Evolutionary conservation across 2,888 invertebrate species (phyloP).

Genomic region (Tetragonula carbonaria): DNA sequence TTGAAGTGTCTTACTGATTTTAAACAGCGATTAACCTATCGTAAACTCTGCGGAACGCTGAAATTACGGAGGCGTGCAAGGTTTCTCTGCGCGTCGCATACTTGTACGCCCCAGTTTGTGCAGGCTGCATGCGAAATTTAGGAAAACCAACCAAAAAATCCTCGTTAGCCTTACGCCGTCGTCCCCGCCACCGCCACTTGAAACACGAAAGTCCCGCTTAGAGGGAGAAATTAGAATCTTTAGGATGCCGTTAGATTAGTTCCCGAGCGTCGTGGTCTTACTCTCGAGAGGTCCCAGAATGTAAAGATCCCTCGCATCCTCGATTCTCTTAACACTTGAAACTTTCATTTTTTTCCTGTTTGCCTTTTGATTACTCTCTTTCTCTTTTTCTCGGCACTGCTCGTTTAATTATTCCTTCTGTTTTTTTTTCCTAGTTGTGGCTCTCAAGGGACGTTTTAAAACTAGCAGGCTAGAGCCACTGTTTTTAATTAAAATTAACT

Average conservation of each 20-base stretch:
- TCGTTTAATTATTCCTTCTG: background rate
- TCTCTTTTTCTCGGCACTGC: background rate
- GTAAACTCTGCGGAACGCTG: background rate
- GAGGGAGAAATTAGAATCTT: background rate
- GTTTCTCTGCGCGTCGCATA: background rate
- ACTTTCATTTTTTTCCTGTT: background rate
- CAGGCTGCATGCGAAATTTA: conserved; percentile 8
- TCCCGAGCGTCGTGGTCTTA: background rate
- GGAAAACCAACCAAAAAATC: conserved; percentile 2
- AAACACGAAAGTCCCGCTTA: background rate
- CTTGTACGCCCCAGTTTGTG: conserved; percentile 2
- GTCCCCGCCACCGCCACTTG: background rate
- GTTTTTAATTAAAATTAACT: background rate
- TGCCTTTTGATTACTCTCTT: background rate
- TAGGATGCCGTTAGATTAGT: conserved; percentile 16
- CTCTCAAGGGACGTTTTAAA: background rate
- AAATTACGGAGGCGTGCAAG: conserved; percentile 17
- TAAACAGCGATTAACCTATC: conserved; percentile 12
- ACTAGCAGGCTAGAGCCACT: background rate
- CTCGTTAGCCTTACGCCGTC: background rate
- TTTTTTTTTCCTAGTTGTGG: background rate
- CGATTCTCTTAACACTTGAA: background rate
- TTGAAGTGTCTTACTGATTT: background rate
- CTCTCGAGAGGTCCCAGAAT: background rate
- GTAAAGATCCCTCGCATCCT: background rate